A percentile compares a stretch with the other conserved stretches of the same genome.
Evolutionary conservation across 2,797 vertebrate species (phyloP).

Genomic region (Aythya fuligula): DNA sequence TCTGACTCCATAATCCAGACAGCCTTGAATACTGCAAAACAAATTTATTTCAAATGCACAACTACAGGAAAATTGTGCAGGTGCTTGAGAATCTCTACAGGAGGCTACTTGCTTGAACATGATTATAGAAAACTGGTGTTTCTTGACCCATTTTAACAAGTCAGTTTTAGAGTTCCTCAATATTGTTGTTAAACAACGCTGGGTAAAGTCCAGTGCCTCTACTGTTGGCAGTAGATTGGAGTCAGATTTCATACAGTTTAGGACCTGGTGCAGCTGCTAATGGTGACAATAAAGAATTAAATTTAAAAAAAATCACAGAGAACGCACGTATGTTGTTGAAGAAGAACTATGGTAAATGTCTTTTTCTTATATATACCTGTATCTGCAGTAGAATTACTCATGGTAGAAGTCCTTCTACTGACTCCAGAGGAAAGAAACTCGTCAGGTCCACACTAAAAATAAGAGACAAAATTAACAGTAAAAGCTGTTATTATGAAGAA

Average conservation of each 20-base stretch:
- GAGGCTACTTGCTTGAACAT: not conserved
- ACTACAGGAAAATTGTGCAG: not conserved
- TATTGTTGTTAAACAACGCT: not conserved
- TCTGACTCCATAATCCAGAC: not conserved
- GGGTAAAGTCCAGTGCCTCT: not conserved
- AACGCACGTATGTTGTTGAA: not conserved
- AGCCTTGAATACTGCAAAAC: not conserved
- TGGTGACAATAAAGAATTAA: not conserved
- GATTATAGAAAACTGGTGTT: not conserved
- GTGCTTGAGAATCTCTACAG: not conserved
- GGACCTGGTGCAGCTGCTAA: not conserved
- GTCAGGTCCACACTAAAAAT: slow-evolving; percentile 81
- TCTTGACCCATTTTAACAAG: not conserved
- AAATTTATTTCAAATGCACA: not conserved
- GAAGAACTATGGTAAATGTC: not conserved
- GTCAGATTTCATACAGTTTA: not conserved
- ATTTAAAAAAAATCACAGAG: not conserved
- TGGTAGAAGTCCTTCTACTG: slow-evolving; percentile 79
- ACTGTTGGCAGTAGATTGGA: not conserved
- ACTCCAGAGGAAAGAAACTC: slow-evolving; percentile 79
- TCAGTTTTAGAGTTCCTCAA: not conserved
- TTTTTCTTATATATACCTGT: slow-evolving; percentile 78
- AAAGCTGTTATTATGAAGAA: not conserved
- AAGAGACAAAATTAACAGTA: slow-evolving; percentile 59
- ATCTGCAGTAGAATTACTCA: slow-evolving; percentile 81